phyloP scores from a whole-genome alignment of 2,113 vertebrate genomes.

The Eretmochelys imbricata region DNA sequence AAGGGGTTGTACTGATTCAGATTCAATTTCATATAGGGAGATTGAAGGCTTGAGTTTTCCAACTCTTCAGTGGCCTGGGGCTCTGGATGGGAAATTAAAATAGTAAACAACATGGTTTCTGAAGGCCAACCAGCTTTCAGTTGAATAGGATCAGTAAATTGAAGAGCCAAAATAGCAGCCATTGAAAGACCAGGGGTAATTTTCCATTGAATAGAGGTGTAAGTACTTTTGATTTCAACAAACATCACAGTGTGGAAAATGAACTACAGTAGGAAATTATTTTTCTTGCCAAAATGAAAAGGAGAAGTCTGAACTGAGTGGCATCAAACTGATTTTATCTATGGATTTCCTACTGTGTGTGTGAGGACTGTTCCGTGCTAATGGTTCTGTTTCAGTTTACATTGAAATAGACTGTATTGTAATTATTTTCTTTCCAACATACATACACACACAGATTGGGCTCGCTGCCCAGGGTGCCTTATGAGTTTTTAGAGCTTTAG shows the following conservation, averaged over 20 bases:
- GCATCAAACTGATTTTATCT: background rate
- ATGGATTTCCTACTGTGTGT: background rate
- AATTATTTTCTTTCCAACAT: background rate
- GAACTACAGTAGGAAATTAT: background rate
- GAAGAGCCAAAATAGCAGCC: background rate
- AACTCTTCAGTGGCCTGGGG: background rate
- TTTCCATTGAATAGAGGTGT: background rate
- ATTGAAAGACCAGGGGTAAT: background rate
- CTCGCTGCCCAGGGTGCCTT: background rate
- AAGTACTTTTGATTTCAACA: background rate
- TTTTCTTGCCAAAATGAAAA: background rate
- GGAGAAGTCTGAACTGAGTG: background rate
- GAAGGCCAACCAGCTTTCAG: background rate
- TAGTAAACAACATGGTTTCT: background rate
- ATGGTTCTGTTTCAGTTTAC: background rate
- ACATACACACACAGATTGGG: fast-evolving
- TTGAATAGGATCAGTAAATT: background rate
- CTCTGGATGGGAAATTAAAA: background rate
- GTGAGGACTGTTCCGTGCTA: background rate
- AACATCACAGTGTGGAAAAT: background rate
- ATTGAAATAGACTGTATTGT: background rate
- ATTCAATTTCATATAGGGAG: too few relatives aligned
- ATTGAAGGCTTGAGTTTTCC: background rate
- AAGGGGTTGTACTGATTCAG: too few relatives aligned
- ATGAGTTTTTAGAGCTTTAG: background rate